These are phyloP conservation scores for Bombus fervidus DNA, from an alignment of 1,140 invertebrate species.

Conservation along the genomic window DNA sequence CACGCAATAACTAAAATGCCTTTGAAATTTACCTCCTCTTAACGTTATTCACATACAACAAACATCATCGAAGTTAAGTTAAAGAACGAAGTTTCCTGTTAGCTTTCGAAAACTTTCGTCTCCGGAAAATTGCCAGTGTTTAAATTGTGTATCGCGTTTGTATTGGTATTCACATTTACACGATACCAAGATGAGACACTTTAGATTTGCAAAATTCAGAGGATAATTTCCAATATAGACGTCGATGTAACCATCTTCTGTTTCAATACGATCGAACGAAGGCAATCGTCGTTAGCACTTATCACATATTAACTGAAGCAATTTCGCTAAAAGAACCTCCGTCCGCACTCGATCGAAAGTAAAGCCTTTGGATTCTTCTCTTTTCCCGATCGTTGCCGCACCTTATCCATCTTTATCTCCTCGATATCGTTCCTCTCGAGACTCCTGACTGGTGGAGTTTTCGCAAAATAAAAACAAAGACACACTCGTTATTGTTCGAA, in stretches of 20 bases:
- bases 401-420: conserved; percentile 41
- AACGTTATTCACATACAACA: not conserved
- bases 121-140: not conserved
- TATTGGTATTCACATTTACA: not conserved
- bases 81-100: too few species aligned
- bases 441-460: conserved; percentile 20
- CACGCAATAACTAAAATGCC: not conserved
- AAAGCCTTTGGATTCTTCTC: conserved; percentile 37
- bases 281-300: conserved; percentile 46
- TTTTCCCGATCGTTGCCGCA: conserved; percentile 36
- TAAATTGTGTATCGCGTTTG: not conserved
- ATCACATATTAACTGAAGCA: conserved; percentile 61
- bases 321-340: conserved; percentile 51
- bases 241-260: not conserved
- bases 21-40: not conserved
- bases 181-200: not conserved
- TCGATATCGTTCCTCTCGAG: conserved; percentile 48
- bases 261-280: conserved; percentile 26
- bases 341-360: conserved; percentile 39
- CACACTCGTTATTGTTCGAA: conserved; percentile 7
- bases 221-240: not conserved
- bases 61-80: too few species aligned
- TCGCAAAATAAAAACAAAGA: conserved; percentile 13
- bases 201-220: not conserved
- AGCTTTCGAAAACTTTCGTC: not conserved